Evolutionary conservation across 2,888 invertebrate species (phyloP).

Genomic region (Cyclophora punctaria): DNA sequence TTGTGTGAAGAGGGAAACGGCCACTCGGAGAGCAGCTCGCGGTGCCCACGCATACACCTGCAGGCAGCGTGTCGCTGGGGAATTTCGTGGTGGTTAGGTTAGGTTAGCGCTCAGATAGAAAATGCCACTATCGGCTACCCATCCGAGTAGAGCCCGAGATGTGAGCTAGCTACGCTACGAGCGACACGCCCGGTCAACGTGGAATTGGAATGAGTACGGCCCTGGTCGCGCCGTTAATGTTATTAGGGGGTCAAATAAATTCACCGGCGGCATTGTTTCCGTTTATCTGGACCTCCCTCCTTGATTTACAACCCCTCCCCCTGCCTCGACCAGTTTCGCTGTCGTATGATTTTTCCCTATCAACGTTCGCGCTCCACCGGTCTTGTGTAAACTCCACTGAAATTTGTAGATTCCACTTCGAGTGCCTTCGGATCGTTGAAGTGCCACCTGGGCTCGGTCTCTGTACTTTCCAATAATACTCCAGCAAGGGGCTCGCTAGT

Average conservation of each 20-base stretch:
- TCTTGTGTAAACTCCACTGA: neutral
- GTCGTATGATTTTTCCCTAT: conserved; percentile 31
- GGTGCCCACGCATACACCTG: too few relatives aligned
- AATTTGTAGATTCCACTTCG: neutral
- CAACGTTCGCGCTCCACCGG: conserved; percentile 20
- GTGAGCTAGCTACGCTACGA: too few relatives aligned
- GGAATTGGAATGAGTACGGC: neutral
- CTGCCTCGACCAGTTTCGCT: conserved; percentile 19
- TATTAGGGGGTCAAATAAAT: conserved; percentile 52
- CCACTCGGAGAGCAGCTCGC: too few relatives aligned
- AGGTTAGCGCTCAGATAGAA: too few relatives aligned
- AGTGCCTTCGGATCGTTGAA: neutral
- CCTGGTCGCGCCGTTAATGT: conserved; percentile 28
- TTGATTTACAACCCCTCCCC: conserved; percentile 30
- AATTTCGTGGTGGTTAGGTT: too few relatives aligned
- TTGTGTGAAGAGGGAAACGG: too few relatives aligned
- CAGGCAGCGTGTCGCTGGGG: too few relatives aligned
- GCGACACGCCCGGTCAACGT: neutral
- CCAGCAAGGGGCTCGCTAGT: too few relatives aligned
- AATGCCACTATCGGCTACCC: too few relatives aligned
- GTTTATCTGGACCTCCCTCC: conserved; percentile 42
- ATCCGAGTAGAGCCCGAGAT: too few relatives aligned
- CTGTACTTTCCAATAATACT: too few relatives aligned
- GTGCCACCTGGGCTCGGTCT: too few relatives aligned
- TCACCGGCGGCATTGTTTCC: conserved; percentile 43